Percentiles rank a stretch among this genome's conserved stretches.
Evolutionary conservation across 2,113 vertebrate species (phyloP).

Genomic region (Bujurquina vittata): DNA sequence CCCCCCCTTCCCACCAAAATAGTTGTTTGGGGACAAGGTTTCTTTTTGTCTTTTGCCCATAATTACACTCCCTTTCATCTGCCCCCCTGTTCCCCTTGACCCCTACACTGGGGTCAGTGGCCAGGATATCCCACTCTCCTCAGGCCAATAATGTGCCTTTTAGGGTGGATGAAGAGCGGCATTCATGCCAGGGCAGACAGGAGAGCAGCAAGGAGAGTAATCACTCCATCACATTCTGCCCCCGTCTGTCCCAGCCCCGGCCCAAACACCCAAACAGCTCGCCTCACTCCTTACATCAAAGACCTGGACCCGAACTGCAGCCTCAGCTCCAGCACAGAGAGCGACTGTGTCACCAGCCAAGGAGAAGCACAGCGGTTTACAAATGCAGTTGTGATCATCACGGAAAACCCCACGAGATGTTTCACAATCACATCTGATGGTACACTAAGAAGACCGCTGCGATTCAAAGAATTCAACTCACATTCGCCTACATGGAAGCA

Average conservation of each 20-base stretch:
- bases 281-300: slow-evolving; percentile 78
- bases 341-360: slow-evolving; percentile 54
- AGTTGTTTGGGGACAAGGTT: slow-evolving; percentile 84
- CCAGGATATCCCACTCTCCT: slow-evolving; percentile 86
- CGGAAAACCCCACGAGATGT: slow-evolving; percentile 56
- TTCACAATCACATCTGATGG: slow-evolving; percentile 13
- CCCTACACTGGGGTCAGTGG: slow-evolving; percentile 79
- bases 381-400: slow-evolving; percentile 20
- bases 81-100: slow-evolving; percentile 84
- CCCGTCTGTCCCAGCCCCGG: slow-evolving; percentile 77
- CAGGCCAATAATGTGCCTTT: slow-evolving; percentile 83
- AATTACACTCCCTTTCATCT: slow-evolving; percentile 84
- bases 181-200: slow-evolving; percentile 82
- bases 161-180: slow-evolving; percentile 83
- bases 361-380: slow-evolving; percentile 31
- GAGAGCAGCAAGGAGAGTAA: slow-evolving; percentile 78
- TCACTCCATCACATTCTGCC: slow-evolving; percentile 82
- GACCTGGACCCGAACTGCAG: slow-evolving; percentile 58
- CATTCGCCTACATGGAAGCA: not conserved
- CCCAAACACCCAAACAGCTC: slow-evolving; percentile 80
- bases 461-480: slow-evolving; percentile 24
- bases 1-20: slow-evolving; percentile 81
- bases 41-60: slow-evolving; percentile 82
- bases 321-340: slow-evolving; percentile 64
- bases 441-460: not conserved